Conservation (phyloP, 1,140 invertebrate genomes). For the Micrasema minimum region DNA sequence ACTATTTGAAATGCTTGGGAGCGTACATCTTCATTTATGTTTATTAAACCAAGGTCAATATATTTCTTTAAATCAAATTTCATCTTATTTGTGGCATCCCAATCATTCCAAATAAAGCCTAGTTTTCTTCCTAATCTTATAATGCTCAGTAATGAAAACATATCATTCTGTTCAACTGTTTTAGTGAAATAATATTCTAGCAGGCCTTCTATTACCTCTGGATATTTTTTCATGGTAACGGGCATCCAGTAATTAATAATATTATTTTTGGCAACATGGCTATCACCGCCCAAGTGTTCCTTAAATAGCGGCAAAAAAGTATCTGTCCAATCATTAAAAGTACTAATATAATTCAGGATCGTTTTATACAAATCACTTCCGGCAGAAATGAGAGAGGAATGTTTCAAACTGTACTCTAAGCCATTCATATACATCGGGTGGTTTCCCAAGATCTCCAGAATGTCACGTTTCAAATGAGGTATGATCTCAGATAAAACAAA, state of each 20-base stretch:
- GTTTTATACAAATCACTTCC: constrained; percentile 63
- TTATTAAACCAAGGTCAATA: constrained; percentile 52
- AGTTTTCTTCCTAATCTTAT: constrained; percentile 60
- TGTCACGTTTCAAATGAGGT: constrained; percentile 53
- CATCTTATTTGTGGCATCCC: constrained; percentile 22
- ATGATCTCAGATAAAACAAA: constrained; percentile 62
- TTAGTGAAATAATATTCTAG: constrained; percentile 37
- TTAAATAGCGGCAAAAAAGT: constrained; percentile 56
- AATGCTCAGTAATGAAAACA: constrained; percentile 57
- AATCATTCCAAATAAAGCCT: constrained; percentile 51
- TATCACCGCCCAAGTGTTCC: constrained; percentile 53
- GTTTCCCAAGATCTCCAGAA: constrained; percentile 45
- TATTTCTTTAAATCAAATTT: constrained; percentile 24
- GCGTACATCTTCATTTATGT: constrained; percentile 57
- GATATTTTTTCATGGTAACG: constrained; percentile 61
- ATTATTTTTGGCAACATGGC: constrained; percentile 58
- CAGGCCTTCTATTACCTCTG: constrained; percentile 54
- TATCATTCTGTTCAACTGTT: constrained; percentile 49
- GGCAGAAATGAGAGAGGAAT: constrained; percentile 61
- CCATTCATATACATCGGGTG: constrained; percentile 57
- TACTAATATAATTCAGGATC: constrained; percentile 58
- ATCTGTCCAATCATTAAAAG: constrained; percentile 57
- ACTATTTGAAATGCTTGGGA: constrained; percentile 61
- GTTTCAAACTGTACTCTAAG: constrained; percentile 59
- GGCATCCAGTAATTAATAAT: constrained; percentile 63